A percentile compares a stretch with the other conserved stretches of the same genome.
Conservation (phyloP, 2,797 vertebrate genomes). For the Pantherophis vulpinus region DNA sequence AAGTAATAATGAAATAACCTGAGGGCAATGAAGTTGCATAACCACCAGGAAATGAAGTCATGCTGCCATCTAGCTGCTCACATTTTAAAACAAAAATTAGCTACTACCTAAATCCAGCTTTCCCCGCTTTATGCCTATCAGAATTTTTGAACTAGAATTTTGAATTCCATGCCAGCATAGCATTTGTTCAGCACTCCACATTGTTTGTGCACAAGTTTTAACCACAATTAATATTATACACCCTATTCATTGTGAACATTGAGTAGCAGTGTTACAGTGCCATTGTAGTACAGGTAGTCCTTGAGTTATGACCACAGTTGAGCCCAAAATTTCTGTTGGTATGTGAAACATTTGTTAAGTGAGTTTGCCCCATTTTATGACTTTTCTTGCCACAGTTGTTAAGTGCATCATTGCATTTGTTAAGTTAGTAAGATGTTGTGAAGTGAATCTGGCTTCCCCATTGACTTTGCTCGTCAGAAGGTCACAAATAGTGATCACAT, state of each 20-base stretch:
- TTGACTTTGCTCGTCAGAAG: background rate
- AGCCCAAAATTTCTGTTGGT: background rate
- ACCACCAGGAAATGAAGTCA: background rate
- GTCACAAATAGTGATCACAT: background rate
- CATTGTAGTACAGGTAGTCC: background rate
- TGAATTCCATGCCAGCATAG: background rate
- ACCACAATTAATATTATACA: background rate
- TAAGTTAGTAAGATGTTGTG: background rate
- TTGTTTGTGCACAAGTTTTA: background rate
- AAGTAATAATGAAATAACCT: background rate
- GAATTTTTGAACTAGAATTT: background rate
- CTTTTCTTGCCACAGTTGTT: background rate
- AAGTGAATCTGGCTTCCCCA: background rate
- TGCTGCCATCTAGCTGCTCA: slow-evolving; percentile 3
- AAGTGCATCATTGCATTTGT: background rate
- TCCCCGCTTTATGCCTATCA: background rate
- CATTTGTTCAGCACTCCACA: background rate
- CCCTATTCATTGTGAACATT: background rate
- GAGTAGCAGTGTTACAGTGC: background rate
- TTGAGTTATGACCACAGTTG: background rate
- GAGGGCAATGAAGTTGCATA: background rate
- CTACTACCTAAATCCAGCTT: background rate
- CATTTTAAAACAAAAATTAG: background rate
- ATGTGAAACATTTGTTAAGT: background rate
- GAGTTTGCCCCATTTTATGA: background rate